Conservation (phyloP, 2,888 invertebrate species). For the Agrilus biguttatus region DNA sequence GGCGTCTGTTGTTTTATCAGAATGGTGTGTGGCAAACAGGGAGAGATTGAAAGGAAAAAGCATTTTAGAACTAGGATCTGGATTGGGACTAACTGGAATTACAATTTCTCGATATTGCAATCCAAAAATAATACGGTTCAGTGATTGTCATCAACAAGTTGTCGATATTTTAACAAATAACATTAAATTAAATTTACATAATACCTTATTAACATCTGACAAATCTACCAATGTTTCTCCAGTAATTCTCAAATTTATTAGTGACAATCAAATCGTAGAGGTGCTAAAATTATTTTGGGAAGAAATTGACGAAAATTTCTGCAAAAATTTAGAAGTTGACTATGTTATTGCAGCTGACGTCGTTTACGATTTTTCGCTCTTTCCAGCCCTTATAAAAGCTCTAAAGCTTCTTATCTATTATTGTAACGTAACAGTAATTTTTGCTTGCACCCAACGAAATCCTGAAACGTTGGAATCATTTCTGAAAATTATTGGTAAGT, state of each 20-base stretch:
- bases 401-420: slow-evolving; percentile 30
- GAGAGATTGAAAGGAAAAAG: slow-evolving; percentile 37
- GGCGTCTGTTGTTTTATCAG: slow-evolving; percentile 55
- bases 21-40: slow-evolving; percentile 50
- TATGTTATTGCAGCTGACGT: slow-evolving; percentile 45
- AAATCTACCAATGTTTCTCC: no score
- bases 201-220: no score
- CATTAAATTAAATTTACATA: slow-evolving; percentile 41
- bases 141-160: slow-evolving; percentile 57
- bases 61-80: slow-evolving; percentile 63
- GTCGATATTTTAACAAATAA: slow-evolving; percentile 47
- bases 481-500: slow-evolving; percentile 22
- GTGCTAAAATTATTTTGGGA: slow-evolving; percentile 38
- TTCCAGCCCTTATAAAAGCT: slow-evolving; percentile 31
- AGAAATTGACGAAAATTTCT: slow-evolving; percentile 20
- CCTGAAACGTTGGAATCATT: slow-evolving; percentile 45
- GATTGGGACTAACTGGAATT: slow-evolving; percentile 60
- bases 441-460: slow-evolving; percentile 52
- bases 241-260: background rate
- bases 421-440: slow-evolving; percentile 26
- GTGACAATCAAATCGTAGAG: slow-evolving; percentile 9
- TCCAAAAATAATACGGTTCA: slow-evolving; percentile 41
- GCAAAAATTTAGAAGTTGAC: slow-evolving; percentile 25
- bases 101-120: slow-evolving; percentile 40
- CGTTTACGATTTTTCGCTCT: slow-evolving; percentile 41